Evolutionary conservation across 2,113 vertebrate genomes (phyloP).

Genomic region (Gila orcuttii): DNA sequence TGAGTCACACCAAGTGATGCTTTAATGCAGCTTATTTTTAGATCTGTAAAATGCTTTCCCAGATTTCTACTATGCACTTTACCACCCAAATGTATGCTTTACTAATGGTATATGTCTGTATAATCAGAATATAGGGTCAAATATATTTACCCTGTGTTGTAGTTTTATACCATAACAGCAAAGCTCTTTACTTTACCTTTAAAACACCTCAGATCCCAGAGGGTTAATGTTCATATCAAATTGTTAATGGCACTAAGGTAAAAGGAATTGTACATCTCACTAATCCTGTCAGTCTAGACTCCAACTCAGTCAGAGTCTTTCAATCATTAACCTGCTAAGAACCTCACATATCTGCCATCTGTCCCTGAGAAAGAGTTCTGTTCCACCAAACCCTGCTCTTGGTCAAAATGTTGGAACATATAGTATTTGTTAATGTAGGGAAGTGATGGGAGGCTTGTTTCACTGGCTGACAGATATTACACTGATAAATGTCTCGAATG

Average conservation of each 20-base stretch:
- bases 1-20: constrained; percentile 15
- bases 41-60: background rate
- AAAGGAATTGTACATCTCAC: background rate
- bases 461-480: background rate
- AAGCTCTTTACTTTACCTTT: background rate
- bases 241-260: background rate
- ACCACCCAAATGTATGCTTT: background rate
- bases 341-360: constrained; percentile 5
- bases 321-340: background rate
- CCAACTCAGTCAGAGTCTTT: background rate
- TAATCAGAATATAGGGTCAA: background rate
- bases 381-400: background rate
- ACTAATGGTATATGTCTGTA: background rate
- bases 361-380: background rate
- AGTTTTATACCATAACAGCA: background rate
- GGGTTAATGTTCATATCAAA: background rate
- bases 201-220: too few relatives aligned
- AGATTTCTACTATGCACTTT: background rate
- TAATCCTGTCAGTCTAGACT: background rate
- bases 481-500: background rate
- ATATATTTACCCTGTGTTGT: background rate
- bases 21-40: background rate
- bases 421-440: background rate
- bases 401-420: background rate
- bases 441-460: background rate